Percentiles rank a stretch among this genome's conserved stretches.
Conservation (phyloP, 2,113 vertebrate genomes). For the Aegotheles bennettii region DNA sequence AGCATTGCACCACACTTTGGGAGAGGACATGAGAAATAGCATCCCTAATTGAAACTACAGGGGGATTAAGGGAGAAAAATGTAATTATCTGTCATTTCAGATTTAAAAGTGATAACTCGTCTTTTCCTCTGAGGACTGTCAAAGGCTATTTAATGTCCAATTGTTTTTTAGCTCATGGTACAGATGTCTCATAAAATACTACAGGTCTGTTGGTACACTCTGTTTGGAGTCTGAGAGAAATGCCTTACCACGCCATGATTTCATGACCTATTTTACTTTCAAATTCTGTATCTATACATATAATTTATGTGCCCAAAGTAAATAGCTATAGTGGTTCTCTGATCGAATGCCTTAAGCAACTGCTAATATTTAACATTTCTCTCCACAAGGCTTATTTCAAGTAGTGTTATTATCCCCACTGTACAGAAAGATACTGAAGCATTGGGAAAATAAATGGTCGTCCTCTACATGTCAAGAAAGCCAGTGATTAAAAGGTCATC, state of each 20-base stretch:
- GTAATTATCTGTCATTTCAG: conserved; percentile 15
- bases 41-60: neutral
- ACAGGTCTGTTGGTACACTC: neutral
- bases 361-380: neutral
- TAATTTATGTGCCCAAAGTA: neutral
- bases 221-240: neutral
- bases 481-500: conserved; percentile 6
- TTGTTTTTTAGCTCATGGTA: neutral
- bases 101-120: neutral
- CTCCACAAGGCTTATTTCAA: neutral
- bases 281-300: neutral
- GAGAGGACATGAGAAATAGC: neutral
- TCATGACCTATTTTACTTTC: neutral
- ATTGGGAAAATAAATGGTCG: neutral
- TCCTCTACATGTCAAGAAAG: neutral
- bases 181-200: neutral
- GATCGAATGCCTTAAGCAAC: neutral
- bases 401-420: neutral
- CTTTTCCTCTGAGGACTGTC: neutral
- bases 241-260: neutral
- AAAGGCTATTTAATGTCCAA: neutral
- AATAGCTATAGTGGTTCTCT: neutral
- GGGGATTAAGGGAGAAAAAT: neutral
- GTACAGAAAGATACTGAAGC: neutral
- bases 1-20: neutral